Evolutionary conservation across 2,113 vertebrate genomes (phyloP).

Genomic region (Elgaria multicarinata): DNA sequence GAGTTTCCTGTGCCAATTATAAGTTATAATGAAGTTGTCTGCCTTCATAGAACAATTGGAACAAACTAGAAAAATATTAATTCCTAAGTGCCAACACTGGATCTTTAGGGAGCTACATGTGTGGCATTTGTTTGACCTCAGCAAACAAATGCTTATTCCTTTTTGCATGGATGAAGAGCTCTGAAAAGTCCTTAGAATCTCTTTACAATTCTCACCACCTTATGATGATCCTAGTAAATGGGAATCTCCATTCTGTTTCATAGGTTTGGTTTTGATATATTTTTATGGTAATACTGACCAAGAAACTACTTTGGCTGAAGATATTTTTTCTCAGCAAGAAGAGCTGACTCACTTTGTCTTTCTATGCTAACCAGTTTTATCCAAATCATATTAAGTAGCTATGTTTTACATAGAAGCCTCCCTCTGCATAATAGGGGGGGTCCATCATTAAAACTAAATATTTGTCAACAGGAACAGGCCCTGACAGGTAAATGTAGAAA

Average conservation of each 20-base stretch:
- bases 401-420: neutral
- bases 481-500: neutral
- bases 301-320: neutral
- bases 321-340: neutral
- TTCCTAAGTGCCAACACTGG: too few relatives aligned
- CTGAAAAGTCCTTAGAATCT: neutral
- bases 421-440: neutral
- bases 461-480: neutral
- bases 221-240: neutral
- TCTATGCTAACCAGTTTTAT: neutral
- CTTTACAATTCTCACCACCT: neutral
- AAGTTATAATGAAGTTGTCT: neutral
- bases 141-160: neutral
- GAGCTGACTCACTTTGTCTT: neutral
- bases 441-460: neutral
- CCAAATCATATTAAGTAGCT: neutral
- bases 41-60: neutral
- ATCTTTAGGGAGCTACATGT: neutral
- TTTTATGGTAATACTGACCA: neutral
- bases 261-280: neutral
- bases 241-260: neutral
- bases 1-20: neutral
- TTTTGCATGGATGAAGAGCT: neutral
- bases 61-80: neutral
- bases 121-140: neutral